Percentiles rank a stretch among this genome's conserved stretches.
Conservation (phyloP, 1,140 invertebrate species). For the Aleiodes sp. region DNA sequence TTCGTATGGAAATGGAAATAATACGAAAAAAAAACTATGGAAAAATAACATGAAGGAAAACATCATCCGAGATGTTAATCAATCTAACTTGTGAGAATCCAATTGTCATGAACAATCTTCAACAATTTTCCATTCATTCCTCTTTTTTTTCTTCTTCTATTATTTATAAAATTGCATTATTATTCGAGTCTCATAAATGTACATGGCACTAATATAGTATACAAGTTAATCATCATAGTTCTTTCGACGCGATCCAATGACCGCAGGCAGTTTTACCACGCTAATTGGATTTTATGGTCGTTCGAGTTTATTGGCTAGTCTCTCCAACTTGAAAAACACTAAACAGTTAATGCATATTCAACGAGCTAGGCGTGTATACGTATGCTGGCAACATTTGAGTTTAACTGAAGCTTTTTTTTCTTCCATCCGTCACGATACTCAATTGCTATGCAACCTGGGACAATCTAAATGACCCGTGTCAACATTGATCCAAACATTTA, state of each 20-base stretch:
- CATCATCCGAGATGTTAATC: slow-evolving; percentile 7
- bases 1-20: neutral
- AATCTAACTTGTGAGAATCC: slow-evolving; percentile 1
- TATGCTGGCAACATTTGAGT: slow-evolving; percentile 15
- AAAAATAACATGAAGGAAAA: slow-evolving; percentile 2
- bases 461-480: too few species aligned
- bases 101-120: slow-evolving; percentile 8
- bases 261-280: slow-evolving; percentile 36
- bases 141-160: neutral
- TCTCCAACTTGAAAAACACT: slow-evolving; percentile 35
- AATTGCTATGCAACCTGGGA: too few species aligned
- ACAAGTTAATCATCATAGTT: slow-evolving; percentile 27
- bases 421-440: too few species aligned
- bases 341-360: slow-evolving; percentile 54
- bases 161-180: slow-evolving; percentile 12
- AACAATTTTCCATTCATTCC: slow-evolving; percentile 8
- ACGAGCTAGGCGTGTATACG: slow-evolving; percentile 36
- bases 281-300: slow-evolving; percentile 66
- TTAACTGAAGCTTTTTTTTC: neutral
- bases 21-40: neutral
- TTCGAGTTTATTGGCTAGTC: slow-evolving; percentile 58
- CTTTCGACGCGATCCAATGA: slow-evolving; percentile 22
- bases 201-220: neutral
- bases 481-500: too few species aligned
- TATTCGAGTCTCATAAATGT: neutral